Evolutionary conservation across 2,113 vertebrate species (phyloP).

Genomic region (Cygnus buccinator): DNA sequence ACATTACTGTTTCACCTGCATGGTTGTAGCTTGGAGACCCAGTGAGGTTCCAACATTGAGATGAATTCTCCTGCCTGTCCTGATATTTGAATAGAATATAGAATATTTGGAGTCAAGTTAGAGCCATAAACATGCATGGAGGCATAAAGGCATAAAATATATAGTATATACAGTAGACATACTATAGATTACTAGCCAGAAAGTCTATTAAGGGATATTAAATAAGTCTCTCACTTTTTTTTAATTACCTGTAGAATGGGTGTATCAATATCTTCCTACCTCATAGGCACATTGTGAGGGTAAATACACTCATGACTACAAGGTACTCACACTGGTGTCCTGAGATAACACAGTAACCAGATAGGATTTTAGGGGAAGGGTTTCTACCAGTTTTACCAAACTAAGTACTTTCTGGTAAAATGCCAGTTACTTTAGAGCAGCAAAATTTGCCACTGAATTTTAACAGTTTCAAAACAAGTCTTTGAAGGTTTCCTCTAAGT

Average conservation of each 20-base stretch:
- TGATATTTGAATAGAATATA: background rate
- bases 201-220: constrained; percentile 1
- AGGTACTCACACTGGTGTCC: background rate
- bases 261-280: background rate
- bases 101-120: background rate
- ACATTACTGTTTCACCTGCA: background rate
- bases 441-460: background rate
- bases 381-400: background rate
- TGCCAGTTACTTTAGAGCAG: background rate
- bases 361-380: background rate
- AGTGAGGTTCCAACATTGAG: background rate
- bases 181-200: background rate
- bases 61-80: background rate
- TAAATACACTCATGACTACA: background rate
- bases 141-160: background rate
- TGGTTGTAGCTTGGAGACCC: accelerated
- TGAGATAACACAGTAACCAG: background rate
- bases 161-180: background rate
- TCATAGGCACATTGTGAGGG: background rate
- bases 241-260: background rate
- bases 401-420: background rate
- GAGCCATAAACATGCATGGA: background rate
- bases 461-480: background rate
- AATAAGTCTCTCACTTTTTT: background rate
- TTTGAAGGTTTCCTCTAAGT: background rate